These are phyloP conservation scores for Eupithecia insigniata DNA, from an alignment of 2,888 invertebrate species.

Conservation along the genomic window DNA sequence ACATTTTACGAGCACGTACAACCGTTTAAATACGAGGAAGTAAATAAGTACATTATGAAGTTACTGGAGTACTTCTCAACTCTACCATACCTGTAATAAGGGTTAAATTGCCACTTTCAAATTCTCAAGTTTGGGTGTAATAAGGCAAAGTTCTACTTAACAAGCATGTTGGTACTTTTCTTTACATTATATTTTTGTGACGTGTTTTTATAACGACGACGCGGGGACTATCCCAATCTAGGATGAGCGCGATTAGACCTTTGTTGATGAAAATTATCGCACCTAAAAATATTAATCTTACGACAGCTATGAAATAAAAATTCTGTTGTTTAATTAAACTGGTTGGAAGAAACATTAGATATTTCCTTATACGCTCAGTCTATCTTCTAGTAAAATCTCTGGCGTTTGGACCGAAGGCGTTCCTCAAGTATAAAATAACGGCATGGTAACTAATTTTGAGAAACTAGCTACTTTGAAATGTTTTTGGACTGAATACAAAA, in stretches of 20 bases:
- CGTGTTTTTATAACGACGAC: neutral
- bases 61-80: conserved; percentile 26
- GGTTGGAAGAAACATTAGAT: too few relatives aligned
- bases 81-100: conserved; percentile 21
- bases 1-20: conserved; percentile 23
- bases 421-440: neutral
- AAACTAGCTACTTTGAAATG: too few relatives aligned
- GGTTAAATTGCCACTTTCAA: conserved; percentile 18
- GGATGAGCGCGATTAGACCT: too few relatives aligned
- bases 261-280: too few relatives aligned
- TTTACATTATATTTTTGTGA: neutral
- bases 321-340: too few relatives aligned
- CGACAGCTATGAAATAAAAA: neutral
- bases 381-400: neutral
- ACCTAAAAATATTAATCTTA: too few relatives aligned
- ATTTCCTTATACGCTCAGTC: neutral
- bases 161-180: neutral
- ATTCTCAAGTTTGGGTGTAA: neutral
- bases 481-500: too few relatives aligned
- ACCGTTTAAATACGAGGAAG: conserved; percentile 19
- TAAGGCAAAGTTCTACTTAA: neutral
- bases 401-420: neutral
- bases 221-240: neutral
- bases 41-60: conserved; percentile 27
- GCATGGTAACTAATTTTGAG: too few relatives aligned